Base-by-base conservation (phyloP, 2,113 vertebrate species). In the Heterocephalus glaber region DNA sequence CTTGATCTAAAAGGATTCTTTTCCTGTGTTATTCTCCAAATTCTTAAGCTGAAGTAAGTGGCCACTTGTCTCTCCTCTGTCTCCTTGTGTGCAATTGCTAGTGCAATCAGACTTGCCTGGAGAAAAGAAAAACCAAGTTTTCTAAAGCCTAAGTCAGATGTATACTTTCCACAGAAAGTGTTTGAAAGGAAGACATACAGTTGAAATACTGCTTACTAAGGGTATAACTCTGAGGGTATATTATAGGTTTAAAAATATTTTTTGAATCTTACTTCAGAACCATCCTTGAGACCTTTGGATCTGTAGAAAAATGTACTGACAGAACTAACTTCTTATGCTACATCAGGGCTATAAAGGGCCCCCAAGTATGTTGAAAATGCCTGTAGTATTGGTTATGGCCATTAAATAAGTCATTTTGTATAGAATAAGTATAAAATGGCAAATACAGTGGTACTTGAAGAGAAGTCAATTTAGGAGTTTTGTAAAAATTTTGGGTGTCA, bases 151-250 rank as follows among this genome's bases (percentile, higher is more conserved):
- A 9, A 81, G 22, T 95, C 84, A 24, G 19, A 52, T 82, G 38
- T 52, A 6, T 74, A 26, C 96, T 92, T 95, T 95, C 52, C 80
- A n/a, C 38, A 66, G 65, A 81, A 96, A 95, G 26, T 88, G 17
- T 95, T 89, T 70, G 20, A 72, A 92, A 89, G 26, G 33, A 89
- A 13, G 33, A 52, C 74, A 49, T 68, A 52, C n/a, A 89, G 66
- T 72, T 96, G 7, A 65, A 82, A 76, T 92, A 35, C 30, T 76
- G 54, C 30, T 66, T 30, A 90, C 38, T 74, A 63, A 19, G 20
- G 11, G 20, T 49, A 8, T 56, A n/a, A 82, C 72, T 88, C 63
- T 87, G 41, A n/a, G 44, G 17, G 17, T 88, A 14, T 88, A 28
- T 58, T 77, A 58, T 65, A 76, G 12, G 76, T 81, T 77, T 70